Base-by-base conservation (phyloP, 2,888 invertebrate genomes). In the Lasioglossum oenotherae region DNA sequence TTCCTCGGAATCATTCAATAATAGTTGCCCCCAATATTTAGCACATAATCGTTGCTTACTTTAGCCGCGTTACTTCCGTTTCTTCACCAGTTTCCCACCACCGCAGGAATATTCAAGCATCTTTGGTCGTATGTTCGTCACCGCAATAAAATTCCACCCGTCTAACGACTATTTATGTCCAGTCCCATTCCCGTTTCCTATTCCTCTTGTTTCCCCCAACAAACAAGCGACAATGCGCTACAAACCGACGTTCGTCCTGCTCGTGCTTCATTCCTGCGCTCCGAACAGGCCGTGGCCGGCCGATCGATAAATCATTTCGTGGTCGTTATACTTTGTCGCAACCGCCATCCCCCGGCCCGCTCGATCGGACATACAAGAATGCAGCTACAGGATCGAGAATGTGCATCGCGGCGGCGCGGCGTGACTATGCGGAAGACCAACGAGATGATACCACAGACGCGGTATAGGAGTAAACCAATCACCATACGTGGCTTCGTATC, bases 251-350 rank as follows among this genome's bases (percentile, higher is more conserved):
- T 74, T 49, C 74, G 69, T 74, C 53, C 80, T 19, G 74, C 76
- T 80, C 80, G 78, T 82, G 81, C 77, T 35, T 85, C 74, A 41
- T 77, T 77, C 77, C 74, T 41, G 35, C 10, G 71, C 44, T 10
- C 41, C 35, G 77, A 82, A 64, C 80, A 72, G 82, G 74, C 77
- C 74, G 78, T 10, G 23, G 53, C 31, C 64, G 35, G 35, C 41
- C 49, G 41, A 77, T 74, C 83, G 87, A 87, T 88, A 88, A 88
- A 88, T 88, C 87, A 88, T 88, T 82, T 82, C 80, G 72, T 60
- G 38, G 72, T 84, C 84, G 87, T 87, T 88, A 88, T 86, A 88
- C 87, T 88, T 88, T 88, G 87, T 88, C 87, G 81, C 86, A 49
- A 69, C 77, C 80, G 74, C 35, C 73, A 64, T 78, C 78, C 23